Base-by-base conservation (phyloP, 2,113 vertebrate species). In the Oxyruncus cristatus region DNA sequence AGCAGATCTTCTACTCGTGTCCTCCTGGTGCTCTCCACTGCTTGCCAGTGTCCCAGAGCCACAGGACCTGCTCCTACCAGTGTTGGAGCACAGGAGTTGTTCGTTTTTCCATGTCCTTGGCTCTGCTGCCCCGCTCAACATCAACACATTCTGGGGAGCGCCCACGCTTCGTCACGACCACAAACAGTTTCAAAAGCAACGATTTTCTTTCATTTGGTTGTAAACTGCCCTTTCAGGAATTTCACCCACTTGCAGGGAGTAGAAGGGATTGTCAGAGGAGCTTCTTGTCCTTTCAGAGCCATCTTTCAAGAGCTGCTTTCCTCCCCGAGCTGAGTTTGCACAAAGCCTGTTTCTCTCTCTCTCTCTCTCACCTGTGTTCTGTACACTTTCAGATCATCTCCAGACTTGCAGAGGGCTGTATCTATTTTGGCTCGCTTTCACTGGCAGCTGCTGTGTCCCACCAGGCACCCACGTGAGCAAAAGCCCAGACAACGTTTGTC, bases 371-470 rank as follows among this genome's bases (percentile, higher is more conserved):
- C 90, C 95, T 95, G 95, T 17, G 39, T 56, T 80, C 59, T 74
- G 68, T 65, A 59, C 39, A 15, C 88, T 87, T 68, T 79, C 66
- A 87, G 77, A 95, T 82, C 58, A 1, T 87, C 93, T 95, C 7
- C 10, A 92, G 92, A 83, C 78, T 88, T 66, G 80, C 82, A 93
- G 49, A 65, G 80, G 33, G 81, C 74, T 53, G 33, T 72, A 78
- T 88, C 93, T 90, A 83, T 91, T 94, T 93, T 85, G 67, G 80
- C 67, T 79, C 95, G 80, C 91, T 96, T 97, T 95, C 85, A 52
- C 62, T 97, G 97, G 95, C 92, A 93, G 56, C 67, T 74, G 20
- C 8, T 7, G 6, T 44, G 70, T 30, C 77, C 88, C 83, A 80
- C 91, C 76, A 71, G 39, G 85, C 63, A 78, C 89, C 92, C 94